Evolutionary conservation across 1,140 invertebrate species (phyloP).

Genomic region (Lysiphlebus fabarum): DNA sequence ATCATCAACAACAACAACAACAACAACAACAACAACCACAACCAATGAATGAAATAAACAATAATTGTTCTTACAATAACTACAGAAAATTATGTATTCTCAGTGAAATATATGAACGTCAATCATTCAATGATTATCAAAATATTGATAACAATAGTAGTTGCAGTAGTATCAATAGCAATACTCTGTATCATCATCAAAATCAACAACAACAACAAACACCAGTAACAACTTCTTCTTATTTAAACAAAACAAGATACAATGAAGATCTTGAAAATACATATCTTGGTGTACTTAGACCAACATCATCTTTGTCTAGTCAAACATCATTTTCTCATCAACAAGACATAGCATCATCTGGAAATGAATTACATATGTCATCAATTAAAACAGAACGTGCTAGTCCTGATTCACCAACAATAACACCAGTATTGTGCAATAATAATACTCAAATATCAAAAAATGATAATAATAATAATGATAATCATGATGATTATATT

Average conservation of each 20-base stretch:
- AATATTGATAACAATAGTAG: too few species aligned
- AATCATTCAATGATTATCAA: too few species aligned
- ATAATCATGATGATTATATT: too few species aligned
- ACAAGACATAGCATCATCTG: conserved; percentile 16
- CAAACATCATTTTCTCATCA: neutral
- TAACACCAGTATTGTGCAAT: conserved; percentile 42
- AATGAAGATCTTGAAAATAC: too few species aligned
- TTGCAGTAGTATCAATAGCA: neutral
- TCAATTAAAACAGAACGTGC: conserved; percentile 44
- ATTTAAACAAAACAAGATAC: too few species aligned
- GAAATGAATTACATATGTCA: conserved; percentile 29
- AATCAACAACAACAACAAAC: conserved; percentile 1
- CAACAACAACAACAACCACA: conserved; percentile 3
- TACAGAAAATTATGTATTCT: too few species aligned
- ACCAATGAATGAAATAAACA: neutral
- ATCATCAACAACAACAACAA: conserved; percentile 17
- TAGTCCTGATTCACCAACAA: conserved; percentile 44
- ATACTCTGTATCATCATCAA: neutral
- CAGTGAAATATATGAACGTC: too few species aligned
- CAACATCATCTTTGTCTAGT: conserved; percentile 14
- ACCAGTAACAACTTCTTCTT: neutral
- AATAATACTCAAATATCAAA: conserved; percentile 36
- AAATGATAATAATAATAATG: too few species aligned
- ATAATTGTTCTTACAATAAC: too few species aligned
- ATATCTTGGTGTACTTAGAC: too few species aligned